A percentile compares a stretch with the other conserved stretches of the same genome.
These are phyloP conservation scores for Marisa cornuarietis DNA, from an alignment of 1,140 invertebrate species.

Conservation along the genomic window DNA sequence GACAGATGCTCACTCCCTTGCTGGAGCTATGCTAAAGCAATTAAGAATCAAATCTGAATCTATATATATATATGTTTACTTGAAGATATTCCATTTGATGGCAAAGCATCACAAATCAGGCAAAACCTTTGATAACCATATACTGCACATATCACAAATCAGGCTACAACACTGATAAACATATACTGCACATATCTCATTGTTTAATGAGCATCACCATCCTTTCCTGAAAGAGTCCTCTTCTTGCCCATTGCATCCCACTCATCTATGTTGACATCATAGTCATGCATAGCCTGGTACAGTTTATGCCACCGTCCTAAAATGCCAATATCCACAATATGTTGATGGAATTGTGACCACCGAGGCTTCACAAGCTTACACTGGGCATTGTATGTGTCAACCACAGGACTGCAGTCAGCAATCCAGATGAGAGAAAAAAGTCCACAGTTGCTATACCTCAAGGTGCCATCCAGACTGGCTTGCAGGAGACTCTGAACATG, in stretches of 20 bases:
- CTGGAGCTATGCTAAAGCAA: no score
- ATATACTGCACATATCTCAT: no score
- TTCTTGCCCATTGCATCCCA: slow-evolving; percentile 55
- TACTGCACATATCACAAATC: no score
- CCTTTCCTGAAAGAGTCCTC: background rate
- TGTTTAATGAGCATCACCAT: no score
- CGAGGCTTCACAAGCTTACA: slow-evolving; percentile 75
- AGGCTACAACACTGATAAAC: no score
- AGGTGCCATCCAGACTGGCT: slow-evolving; percentile 74
- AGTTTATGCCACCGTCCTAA: slow-evolving; percentile 79
- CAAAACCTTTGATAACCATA: no score
- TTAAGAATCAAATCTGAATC: no score
- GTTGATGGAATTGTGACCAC: slow-evolving; percentile 58
- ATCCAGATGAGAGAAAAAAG: slow-evolving; percentile 80
- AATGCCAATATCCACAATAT: slow-evolving; percentile 82
- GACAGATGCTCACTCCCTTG: no score
- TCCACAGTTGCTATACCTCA: slow-evolving; percentile 75
- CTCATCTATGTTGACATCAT: slow-evolving; percentile 77
- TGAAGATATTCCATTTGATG: no score
- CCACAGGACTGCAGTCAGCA: slow-evolving; percentile 74
- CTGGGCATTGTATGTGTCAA: slow-evolving; percentile 76
- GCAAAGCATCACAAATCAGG: no score
- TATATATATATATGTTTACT: no score
- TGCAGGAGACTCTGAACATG: slow-evolving; percentile 74
- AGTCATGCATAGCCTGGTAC: slow-evolving; percentile 78